Conservation (phyloP, 2,888 invertebrate genomes). For the Nipponacmea schrenckii region DNA sequence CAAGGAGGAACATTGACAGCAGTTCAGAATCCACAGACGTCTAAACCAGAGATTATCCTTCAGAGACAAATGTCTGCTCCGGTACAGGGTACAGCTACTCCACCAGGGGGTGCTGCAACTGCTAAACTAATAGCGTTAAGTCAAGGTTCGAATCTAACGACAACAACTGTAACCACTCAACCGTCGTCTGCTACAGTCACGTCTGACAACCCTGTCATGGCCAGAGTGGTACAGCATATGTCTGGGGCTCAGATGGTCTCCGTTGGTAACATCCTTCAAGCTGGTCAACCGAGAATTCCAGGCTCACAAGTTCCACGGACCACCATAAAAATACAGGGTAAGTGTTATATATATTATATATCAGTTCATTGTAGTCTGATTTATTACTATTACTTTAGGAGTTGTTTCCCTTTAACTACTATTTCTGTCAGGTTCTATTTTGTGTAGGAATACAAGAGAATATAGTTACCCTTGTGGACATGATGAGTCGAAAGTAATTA, state of each 20-base stretch:
- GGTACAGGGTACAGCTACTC: constrained; percentile 31
- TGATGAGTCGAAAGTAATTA: no score
- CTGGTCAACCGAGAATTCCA: constrained; percentile 18
- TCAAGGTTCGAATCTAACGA: constrained; percentile 10
- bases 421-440: no score
- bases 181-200: constrained; percentile 18
- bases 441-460: no score
- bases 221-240: constrained; percentile 55
- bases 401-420: no score
- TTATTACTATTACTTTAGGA: no score
- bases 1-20: not conserved
- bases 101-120: constrained; percentile 33
- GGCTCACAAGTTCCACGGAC: constrained; percentile 22
- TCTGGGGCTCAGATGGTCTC: constrained; percentile 51
- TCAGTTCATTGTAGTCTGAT: no score
- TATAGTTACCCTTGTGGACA: no score
- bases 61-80: constrained; percentile 25
- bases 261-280: constrained; percentile 51
- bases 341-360: no score
- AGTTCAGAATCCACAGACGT: not conserved
- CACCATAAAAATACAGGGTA: constrained; percentile 56
- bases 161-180: constrained; percentile 8
- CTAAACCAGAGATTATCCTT: not conserved
- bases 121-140: constrained; percentile 24
- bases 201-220: constrained; percentile 47